These are phyloP conservation scores for Doris montereyensis DNA, from an alignment of 2,888 invertebrate genomes.

Conservation along the genomic window DNA sequence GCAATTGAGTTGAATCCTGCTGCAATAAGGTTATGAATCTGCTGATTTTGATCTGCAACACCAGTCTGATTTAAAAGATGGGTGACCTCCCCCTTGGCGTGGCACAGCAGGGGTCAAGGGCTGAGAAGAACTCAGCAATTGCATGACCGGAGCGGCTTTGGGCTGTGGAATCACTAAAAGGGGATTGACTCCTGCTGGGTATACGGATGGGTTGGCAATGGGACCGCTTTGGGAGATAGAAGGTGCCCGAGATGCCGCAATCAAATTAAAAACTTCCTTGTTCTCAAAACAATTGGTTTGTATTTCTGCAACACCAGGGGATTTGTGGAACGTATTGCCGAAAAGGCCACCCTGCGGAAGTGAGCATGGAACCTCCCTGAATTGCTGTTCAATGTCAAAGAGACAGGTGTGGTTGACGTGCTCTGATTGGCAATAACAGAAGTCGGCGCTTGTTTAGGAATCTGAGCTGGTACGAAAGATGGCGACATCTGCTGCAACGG, in stretches of 20 bases:
- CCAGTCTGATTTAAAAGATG: background rate
- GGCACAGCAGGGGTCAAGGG: background rate
- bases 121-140: slow-evolving; percentile 34
- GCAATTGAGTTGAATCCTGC: slow-evolving; percentile 31
- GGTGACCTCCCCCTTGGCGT: background rate
- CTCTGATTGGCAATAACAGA: slow-evolving; percentile 24
- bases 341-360: too few species aligned
- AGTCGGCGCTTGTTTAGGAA: slow-evolving; percentile 29
- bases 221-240: too few species aligned
- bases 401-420: slow-evolving; percentile 4
- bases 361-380: too few species aligned
- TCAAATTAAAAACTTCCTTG: too few species aligned
- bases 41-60: background rate
- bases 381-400: too few species aligned
- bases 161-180: slow-evolving; percentile 39
- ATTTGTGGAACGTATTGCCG: too few species aligned
- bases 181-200: slow-evolving; percentile 28
- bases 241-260: too few species aligned
- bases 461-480: slow-evolving; percentile 37
- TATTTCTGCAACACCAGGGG: too few species aligned
- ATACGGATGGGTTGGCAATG: slow-evolving; percentile 21
- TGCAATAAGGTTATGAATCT: slow-evolving; percentile 28
- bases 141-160: slow-evolving; percentile 32
- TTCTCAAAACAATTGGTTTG: too few species aligned
- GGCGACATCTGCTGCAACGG: slow-evolving; percentile 40